Evolutionary conservation across 2,113 vertebrate genomes (phyloP).

Genomic region (Propithecus coquereli): DNA sequence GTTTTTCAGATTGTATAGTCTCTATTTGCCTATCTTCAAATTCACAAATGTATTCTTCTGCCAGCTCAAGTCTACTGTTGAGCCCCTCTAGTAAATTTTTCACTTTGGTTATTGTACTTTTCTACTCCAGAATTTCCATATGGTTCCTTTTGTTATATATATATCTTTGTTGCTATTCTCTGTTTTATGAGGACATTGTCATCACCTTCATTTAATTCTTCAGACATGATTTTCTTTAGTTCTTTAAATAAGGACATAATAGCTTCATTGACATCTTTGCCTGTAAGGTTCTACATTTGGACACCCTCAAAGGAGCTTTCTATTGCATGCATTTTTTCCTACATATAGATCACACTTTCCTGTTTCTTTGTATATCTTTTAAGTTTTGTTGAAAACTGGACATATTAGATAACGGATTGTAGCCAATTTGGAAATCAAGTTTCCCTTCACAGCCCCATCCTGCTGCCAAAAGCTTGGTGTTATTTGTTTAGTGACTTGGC

Average conservation of each 20-base stretch:
- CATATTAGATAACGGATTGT: not conserved
- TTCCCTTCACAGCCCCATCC: accelerated
- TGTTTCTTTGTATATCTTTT: not conserved
- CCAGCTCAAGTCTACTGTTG: not conserved
- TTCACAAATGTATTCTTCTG: not conserved
- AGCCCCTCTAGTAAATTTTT: not conserved
- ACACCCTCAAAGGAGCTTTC: not conserved
- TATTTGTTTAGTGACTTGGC: not conserved
- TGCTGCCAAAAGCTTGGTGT: accelerated
- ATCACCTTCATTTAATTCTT: not conserved
- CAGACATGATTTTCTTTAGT: not conserved
- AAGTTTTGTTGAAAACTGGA: not conserved
- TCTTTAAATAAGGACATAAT: not conserved
- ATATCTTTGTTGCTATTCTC: not conserved
- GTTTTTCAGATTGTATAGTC: not conserved
- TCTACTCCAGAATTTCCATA: not conserved
- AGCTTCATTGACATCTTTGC: not conserved
- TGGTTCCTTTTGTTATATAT: not conserved
- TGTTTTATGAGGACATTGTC: not conserved
- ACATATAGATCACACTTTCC: not conserved
- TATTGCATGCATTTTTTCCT: not conserved
- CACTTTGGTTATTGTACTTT: not conserved
- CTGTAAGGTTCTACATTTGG: not conserved
- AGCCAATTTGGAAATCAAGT: not conserved
- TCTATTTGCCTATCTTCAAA: not conserved